These are phyloP conservation scores for Aphelinus atriplicis DNA, from an alignment of 1,140 invertebrate species.

Conservation along the genomic window DNA sequence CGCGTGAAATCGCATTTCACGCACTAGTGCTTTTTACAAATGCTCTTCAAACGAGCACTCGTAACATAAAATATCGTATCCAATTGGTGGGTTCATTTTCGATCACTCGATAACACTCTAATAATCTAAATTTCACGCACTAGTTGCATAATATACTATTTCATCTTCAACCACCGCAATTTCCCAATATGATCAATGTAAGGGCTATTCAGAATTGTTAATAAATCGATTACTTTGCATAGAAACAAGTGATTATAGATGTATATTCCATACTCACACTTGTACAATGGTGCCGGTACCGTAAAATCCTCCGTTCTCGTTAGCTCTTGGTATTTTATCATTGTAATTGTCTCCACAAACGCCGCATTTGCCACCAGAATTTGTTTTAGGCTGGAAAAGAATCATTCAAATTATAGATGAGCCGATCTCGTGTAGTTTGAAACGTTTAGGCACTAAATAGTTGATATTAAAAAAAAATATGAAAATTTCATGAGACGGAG, in stretches of 20 bases:
- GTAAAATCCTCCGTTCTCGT: constrained; percentile 72
- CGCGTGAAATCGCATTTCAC: too few relatives aligned
- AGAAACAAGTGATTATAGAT: neutral
- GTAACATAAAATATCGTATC: too few relatives aligned
- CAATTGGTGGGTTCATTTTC: too few relatives aligned
- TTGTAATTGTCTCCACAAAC: constrained; percentile 68
- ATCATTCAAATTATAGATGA: neutral
- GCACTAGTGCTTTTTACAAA: too few relatives aligned
- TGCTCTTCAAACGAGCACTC: too few relatives aligned
- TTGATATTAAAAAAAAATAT: neutral
- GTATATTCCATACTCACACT: constrained; percentile 36
- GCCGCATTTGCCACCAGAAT: constrained; percentile 64
- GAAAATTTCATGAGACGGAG: neutral
- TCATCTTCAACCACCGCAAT: neutral
- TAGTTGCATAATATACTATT: neutral
- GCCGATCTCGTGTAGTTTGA: neutral
- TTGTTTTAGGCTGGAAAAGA: neutral
- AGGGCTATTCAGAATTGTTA: neutral
- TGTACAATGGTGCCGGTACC: constrained; percentile 67
- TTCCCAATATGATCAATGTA: neutral
- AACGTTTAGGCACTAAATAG: too few relatives aligned
- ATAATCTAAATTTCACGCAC: neutral
- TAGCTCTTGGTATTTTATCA: constrained; percentile 64
- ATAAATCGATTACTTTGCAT: neutral
- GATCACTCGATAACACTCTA: neutral